phyloP scores from a whole-genome alignment of 2,888 invertebrate genomes.

The Theristus sp. region DNA sequence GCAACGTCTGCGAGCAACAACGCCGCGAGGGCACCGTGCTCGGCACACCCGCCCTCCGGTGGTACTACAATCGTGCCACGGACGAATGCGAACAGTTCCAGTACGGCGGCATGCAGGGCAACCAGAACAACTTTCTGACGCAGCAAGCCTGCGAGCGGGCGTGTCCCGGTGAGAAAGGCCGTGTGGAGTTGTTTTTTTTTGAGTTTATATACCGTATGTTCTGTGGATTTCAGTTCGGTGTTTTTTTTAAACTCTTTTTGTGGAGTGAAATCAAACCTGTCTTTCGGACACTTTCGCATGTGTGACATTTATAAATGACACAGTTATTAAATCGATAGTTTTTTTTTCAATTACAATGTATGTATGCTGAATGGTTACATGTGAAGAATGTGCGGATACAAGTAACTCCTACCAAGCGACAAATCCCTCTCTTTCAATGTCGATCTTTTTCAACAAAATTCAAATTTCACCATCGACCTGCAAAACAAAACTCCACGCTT shows the following conservation, averaged over 20 bases:
- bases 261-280: too few relatives aligned
- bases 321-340: too few relatives aligned
- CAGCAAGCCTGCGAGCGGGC: slow-evolving; percentile 22
- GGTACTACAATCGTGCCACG: slow-evolving; percentile 27
- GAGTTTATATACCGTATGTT: not conserved
- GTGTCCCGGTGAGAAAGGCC: slow-evolving; percentile 21
- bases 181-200: not conserved
- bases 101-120: slow-evolving; percentile 26
- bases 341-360: too few relatives aligned
- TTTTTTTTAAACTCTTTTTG: too few relatives aligned
- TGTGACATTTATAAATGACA: too few relatives aligned
- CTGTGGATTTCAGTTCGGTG: too few relatives aligned
- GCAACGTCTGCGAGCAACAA: not conserved
- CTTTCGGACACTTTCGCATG: too few relatives aligned
- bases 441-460: too few relatives aligned
- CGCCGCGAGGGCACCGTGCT: not conserved
- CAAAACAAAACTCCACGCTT: not conserved
- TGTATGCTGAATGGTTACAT: too few relatives aligned
- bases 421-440: too few relatives aligned
- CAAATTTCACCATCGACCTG: not conserved
- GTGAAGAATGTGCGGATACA: too few relatives aligned
- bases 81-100: slow-evolving; percentile 25
- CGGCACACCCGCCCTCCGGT: not conserved
- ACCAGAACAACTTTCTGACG: slow-evolving; percentile 25
- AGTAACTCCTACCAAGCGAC: too few relatives aligned